A percentile compares a stretch with the other conserved stretches of the same genome.
These are phyloP conservation scores for Folsomia manolachei DNA, from an alignment of 2,888 invertebrate species.

Conservation along the genomic window DNA sequence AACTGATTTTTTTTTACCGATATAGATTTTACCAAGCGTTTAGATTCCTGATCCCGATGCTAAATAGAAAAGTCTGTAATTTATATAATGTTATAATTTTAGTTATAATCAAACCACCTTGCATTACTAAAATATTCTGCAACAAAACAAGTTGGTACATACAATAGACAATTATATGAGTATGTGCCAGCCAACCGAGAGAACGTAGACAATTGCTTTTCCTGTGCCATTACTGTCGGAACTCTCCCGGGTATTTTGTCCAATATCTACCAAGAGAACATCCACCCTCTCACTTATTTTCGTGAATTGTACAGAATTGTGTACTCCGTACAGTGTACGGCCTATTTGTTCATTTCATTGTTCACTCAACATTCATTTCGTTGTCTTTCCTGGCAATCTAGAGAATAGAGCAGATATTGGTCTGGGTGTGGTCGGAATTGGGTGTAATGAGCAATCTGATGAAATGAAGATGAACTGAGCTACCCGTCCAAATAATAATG, in stretches of 20 bases:
- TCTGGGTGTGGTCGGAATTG: no score
- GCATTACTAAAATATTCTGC: no score
- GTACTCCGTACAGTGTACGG: not conserved
- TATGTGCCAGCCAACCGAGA: no score
- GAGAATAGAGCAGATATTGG: not conserved
- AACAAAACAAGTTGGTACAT: no score
- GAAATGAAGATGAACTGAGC: not conserved
- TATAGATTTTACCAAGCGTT: no score
- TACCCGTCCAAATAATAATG: not conserved
- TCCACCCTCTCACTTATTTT: not conserved
- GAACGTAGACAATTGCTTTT: not conserved
- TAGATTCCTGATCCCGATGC: no score
- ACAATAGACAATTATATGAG: no score
- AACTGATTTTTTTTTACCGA: no score
- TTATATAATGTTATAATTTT: no score
- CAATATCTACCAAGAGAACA: slow-evolving; percentile 6
- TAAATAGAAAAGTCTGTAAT: no score
- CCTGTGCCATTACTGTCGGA: not conserved
- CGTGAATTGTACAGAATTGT: not conserved
- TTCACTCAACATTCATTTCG: not conserved
- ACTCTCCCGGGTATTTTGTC: slow-evolving; percentile 15
- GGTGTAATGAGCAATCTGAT: not conserved
- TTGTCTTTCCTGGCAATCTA: slow-evolving; percentile 12
- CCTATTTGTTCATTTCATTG: not conserved
- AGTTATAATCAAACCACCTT: no score